Base-by-base conservation (phyloP, 2,888 invertebrate genomes). In the Cantharis flavilabris region DNA sequence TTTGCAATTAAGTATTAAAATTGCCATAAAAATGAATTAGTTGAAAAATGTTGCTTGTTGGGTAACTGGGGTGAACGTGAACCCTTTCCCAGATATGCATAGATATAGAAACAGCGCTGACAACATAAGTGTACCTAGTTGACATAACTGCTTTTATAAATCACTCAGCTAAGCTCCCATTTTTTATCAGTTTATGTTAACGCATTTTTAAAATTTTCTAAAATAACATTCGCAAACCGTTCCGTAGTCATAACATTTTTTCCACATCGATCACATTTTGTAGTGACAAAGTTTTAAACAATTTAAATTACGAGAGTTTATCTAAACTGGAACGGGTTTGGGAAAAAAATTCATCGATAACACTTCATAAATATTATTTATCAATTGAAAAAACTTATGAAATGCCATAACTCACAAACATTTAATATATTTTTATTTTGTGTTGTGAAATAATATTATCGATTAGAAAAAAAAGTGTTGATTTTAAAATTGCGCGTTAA, bases 91-190 rank as follows among this genome's bases (percentile, higher is more conserved):
- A 76, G 76, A 76, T 69, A 69, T 62, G 69, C 69, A 30, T 69
- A 72, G 76, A 76, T 69, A 69, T 62, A 76, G 69, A 72, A 72
- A 76, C 72, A 64, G 71, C 30, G 72, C 67, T 76, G 76, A 76
- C 76, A 72, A 70, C 72, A 71, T 76, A 72, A 76, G 69, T 76
- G 69, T 72, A 76, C 72, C 63, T 72, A 69, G 76, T 70, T 72
- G 76, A 76, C 76, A 72, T 69, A 69, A 70, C 72, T 62, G 69
- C 72, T 69, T 72, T 67, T 33, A 72, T 76, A 76, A 72, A 76
- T 76, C 76, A 76, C 64, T 72, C 75, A 71, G 69, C 75, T 16
- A 63, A 65, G 33, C 49, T 70, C 49, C 23, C 65, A 71, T 75
- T 75, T 75, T 75, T 69, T 73, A 62, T 67, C 65, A 67, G 65